A percentile compares a stretch with the other conserved stretches of the same genome.
Evolutionary conservation across 2,888 invertebrate species (phyloP).

Genomic region (Ochropacha duplaris): DNA sequence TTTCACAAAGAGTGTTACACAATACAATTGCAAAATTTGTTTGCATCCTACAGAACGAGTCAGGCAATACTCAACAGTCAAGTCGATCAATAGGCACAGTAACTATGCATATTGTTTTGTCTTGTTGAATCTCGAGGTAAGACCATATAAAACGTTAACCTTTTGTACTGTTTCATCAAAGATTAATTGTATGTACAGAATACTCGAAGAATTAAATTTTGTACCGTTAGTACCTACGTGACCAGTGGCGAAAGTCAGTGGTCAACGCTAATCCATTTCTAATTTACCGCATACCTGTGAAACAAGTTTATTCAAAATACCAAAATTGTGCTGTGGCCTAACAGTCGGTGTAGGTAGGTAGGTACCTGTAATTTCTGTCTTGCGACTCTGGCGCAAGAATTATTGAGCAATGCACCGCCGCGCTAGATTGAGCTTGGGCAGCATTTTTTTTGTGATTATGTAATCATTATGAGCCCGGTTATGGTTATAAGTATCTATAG

Average conservation of each 20-base stretch:
- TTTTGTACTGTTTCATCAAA: too few species aligned
- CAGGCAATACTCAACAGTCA: constrained; percentile 15
- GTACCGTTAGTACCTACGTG: too few species aligned
- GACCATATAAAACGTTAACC: too few species aligned
- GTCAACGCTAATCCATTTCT: too few species aligned
- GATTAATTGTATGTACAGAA: too few species aligned
- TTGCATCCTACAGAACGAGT: constrained; percentile 8
- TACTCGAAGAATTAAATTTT: too few species aligned
- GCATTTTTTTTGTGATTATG: background rate
- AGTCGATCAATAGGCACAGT: constrained; percentile 16
- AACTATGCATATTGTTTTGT: background rate
- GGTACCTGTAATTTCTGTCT: background rate
- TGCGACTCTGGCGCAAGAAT: constrained; percentile 4
- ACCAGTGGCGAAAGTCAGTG: too few species aligned
- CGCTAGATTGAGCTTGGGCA: constrained; percentile 3
- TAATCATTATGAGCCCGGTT: background rate
- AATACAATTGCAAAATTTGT: constrained; percentile 39
- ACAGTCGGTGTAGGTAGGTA: background rate
- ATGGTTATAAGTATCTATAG: background rate
- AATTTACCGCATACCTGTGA: too few species aligned
- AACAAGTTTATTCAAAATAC: too few species aligned
- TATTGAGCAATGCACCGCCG: constrained; percentile 3
- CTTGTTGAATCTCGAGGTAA: background rate
- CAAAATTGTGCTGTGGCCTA: background rate
- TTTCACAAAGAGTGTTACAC: constrained; percentile 17